Evolutionary conservation across 2,113 vertebrate species (phyloP).

Genomic region (Sardina pilchardus): DNA sequence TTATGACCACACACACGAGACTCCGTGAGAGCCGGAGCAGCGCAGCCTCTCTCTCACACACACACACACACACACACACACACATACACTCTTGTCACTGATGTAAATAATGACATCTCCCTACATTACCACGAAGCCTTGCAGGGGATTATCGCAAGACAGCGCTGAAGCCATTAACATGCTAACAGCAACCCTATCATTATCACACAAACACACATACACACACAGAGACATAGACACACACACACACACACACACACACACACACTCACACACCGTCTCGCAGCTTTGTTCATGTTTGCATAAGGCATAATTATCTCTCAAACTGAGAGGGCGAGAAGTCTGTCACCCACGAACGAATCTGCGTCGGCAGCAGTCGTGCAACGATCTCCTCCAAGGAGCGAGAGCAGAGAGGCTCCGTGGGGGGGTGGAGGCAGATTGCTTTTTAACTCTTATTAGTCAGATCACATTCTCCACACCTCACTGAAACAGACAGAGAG

Average conservation of each 20-base stretch:
- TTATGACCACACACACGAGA: background rate
- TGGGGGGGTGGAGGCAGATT: background rate
- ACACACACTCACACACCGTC: background rate
- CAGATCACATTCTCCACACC: background rate
- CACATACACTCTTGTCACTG: background rate
- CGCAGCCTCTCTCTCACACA: background rate
- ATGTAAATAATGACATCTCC: background rate
- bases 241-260: too few relatives aligned
- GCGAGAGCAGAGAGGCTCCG: too few relatives aligned
- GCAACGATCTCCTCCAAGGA: background rate
- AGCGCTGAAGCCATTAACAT: background rate
- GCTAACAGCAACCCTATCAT: background rate
- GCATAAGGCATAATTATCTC: constrained; percentile 9
- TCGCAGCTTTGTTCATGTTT: background rate
- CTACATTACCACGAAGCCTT: background rate
- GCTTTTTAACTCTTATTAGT: background rate
- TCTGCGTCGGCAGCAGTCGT: background rate
- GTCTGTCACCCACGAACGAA: background rate
- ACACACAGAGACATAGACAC: too few relatives aligned
- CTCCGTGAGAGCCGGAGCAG: background rate
- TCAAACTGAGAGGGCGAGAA: background rate
- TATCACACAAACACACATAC: background rate
- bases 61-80: too few relatives aligned
- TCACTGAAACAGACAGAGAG: background rate
- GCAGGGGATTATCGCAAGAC: background rate